Evolutionary conservation across 2,888 invertebrate species (phyloP), one percentile per base, ranked within the genome.

Genomic region (Zootermopsis nevadensis): DNA sequence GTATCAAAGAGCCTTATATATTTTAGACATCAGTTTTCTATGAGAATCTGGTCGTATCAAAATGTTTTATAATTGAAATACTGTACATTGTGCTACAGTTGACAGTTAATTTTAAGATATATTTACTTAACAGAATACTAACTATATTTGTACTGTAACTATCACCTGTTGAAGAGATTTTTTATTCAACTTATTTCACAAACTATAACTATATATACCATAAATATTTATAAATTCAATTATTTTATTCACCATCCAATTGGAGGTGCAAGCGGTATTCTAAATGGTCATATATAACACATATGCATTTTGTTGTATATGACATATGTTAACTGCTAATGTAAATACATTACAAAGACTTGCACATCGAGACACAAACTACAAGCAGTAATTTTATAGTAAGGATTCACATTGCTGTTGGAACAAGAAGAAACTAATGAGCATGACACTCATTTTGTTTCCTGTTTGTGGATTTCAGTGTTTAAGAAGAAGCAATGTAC

Each of bases 281-380:
- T 85, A 85, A 85, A 85, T 85, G 83, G 83, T 79, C 82, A 74
- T 77, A 80, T 83, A 84, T 74, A 83, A 72, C 60, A 83, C 55
- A 74, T 66, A 69, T 66, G 48, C 67, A 69, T 82, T 38, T 80
- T 48, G 66, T 33, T 33, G 60, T 66, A 12, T 38, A 31, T 82
- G 69, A 74, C 42, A 53, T 85, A 79, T 87, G 77, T 87, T 87
- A 85, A 84, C 86, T 84, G 74, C 30, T 72, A 6, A 35, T 72
- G 35, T 72, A 35, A 15, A 35, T 22, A 72, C 19, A 30, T 67
- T 33, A 72, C 35, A 72, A 69, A 30, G 27, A 60, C 12, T 1
- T 60, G 60, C 22, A 72, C 72, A 72, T 72, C 72, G 72, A 72
- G 24, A 72, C 33, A 31, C 31, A 31, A 67, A 30, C 4, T 67